These are phyloP conservation scores for Nasonia giraulti DNA, from an alignment of 1,140 invertebrate genomes.

Conservation along the genomic window DNA sequence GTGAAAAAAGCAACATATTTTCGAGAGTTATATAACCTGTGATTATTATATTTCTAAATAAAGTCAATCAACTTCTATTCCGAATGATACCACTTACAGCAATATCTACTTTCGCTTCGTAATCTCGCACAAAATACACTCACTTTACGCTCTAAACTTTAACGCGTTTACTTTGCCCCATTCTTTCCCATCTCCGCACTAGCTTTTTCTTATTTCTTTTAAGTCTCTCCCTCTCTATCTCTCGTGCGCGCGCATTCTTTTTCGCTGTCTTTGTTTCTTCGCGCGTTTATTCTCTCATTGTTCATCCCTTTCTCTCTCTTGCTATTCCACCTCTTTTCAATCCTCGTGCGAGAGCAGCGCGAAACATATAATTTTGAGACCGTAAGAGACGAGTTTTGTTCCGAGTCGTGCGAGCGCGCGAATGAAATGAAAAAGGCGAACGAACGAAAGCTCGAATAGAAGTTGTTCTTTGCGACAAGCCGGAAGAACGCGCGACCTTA, in stretches of 20 bases:
- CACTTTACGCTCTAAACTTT: background rate
- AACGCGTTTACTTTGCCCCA: background rate
- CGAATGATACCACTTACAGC: background rate
- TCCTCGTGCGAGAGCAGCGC: background rate
- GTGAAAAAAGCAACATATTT: no score
- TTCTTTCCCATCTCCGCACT: background rate
- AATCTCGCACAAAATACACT: background rate
- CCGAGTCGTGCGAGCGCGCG: background rate
- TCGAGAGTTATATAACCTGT: no score
- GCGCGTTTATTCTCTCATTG: constrained; percentile 3
- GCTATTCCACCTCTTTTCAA: background rate
- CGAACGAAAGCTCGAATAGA: background rate
- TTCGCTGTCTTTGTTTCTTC: background rate
- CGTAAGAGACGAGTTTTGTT: background rate
- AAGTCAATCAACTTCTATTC: no score
- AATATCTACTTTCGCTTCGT: no score
- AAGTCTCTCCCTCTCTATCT: no score
- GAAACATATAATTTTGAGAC: constrained; percentile 17
- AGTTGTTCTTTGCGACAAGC: constrained; percentile 4
- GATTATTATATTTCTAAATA: no score
- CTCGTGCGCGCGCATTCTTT: background rate
- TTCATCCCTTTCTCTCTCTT: constrained; percentile 19
- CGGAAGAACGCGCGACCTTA: constrained; percentile 9
- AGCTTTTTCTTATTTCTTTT: constrained; percentile 21
- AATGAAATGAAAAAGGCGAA: background rate